phyloP scores from a whole-genome alignment of 2,113 vertebrate species.

The Pelmatolapia mariae region DNA sequence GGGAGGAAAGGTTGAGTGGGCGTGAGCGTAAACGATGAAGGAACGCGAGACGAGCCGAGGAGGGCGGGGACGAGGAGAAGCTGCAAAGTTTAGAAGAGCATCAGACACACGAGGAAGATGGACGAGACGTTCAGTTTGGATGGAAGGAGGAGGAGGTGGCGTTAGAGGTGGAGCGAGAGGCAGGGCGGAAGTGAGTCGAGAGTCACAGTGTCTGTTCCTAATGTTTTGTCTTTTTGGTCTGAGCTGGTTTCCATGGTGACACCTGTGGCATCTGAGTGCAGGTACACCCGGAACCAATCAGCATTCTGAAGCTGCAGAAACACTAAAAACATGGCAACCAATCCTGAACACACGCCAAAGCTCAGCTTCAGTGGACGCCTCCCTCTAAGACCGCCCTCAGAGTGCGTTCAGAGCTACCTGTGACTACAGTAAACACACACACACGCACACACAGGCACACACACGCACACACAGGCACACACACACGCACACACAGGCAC shows the following conservation, averaged over 20 bases:
- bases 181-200: not conserved
- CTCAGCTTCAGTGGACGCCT: not conserved
- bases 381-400: not conserved
- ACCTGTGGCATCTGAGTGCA: not conserved
- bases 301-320: not conserved
- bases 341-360: not conserved
- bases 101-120: not conserved
- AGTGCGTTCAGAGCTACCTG: not conserved
- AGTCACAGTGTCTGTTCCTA: not conserved
- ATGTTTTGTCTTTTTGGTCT: not conserved
- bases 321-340: not conserved
- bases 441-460: rapidly evolving
- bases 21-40: not conserved
- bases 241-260: not conserved
- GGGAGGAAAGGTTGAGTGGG: not conserved
- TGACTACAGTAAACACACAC: rapidly evolving
- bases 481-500: too few species aligned
- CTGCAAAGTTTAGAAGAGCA: not conserved
- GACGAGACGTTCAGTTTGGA: not conserved
- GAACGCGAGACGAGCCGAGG: not conserved
- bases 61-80: not conserved
- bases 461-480: too few species aligned
- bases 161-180: not conserved
- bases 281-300: not conserved
- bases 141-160: not conserved